Evolutionary conservation across 2,888 invertebrate species (phyloP).

Genomic region (Agrochola macilenta): DNA sequence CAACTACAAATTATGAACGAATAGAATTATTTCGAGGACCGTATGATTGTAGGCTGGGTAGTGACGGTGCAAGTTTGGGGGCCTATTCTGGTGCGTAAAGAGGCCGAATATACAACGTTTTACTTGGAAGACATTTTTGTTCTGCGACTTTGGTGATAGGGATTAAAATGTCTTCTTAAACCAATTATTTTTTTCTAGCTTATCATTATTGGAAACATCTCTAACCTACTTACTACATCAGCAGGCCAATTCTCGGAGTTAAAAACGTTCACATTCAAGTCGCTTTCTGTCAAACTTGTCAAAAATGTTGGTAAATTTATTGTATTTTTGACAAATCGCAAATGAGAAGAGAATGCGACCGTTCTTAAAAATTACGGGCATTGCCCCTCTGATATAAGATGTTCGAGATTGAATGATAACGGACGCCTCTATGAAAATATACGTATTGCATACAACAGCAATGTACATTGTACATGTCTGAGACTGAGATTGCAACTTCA

Average conservation of each 20-base stretch:
- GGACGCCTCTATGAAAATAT: no score
- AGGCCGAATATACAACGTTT: slow-evolving; percentile 5
- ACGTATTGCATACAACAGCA: neutral
- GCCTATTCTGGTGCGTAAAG: slow-evolving; percentile 62
- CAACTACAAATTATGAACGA: slow-evolving; percentile 86
- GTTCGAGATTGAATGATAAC: neutral
- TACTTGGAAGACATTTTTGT: neutral
- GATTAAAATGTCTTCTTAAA: neutral
- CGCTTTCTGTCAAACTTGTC: no score
- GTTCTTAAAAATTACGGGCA: no score
- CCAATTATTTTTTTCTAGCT: neutral
- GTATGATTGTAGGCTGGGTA: slow-evolving; percentile 84
- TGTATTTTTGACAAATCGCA: no score
- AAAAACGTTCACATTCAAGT: no score
- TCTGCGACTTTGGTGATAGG: neutral
- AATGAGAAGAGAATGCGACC: no score
- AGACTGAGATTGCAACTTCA: slow-evolving; percentile 1
- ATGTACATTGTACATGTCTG: no score
- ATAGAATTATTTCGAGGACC: slow-evolving; percentile 87
- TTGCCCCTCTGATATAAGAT: neutral
- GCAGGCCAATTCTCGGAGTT: no score
- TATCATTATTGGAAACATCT: neutral
- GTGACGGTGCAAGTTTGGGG: slow-evolving; percentile 81
- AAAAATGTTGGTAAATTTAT: no score
- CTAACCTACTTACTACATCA: neutral